Evolutionary conservation across 1,140 invertebrate genomes (phyloP), one percentile per base, ranked within the genome.

Genomic region (Portunus trituberculatus): DNA sequence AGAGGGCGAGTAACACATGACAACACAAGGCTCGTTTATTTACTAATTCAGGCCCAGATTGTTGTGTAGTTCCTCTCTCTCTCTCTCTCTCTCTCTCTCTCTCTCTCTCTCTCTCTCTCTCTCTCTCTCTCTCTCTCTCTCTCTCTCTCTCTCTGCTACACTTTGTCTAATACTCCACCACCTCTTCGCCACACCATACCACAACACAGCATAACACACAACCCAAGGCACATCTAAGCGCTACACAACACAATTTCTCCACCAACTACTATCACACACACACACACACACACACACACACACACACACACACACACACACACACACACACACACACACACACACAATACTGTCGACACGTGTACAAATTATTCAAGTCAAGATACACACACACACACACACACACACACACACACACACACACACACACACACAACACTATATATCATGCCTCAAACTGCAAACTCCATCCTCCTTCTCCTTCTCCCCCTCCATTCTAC

Each of bases 111-210:
- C 67, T 76, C 67, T n/a, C 67, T 76, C 67, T 76, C 67, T n/a
- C 67, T 76, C 67, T 76, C 67, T 59, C 52, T 59, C 67, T 76
- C 67, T 76, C 67, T n/a, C 59, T 76, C 59, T 76, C 59, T 52
- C 59, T 76, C 20, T 25, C 59, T 76, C 59, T 76, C 59, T 25
- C 59, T 76, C 59, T 10, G 7, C 20, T 1, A n/a, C 67, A n/a
- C n/a, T n/a, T n/a, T 76, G 10, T 76, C n/a, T 8, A 12, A 6
- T 6, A 39, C 39, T 39, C 39, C 6, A 39, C 39, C 39, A 39
- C 39, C 39, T 39, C 25, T n/a, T n/a, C 67, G 3, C 52, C 16
- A 20, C 52, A 59, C 52, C 10, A 59, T 10, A 59, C 1, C 52
- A 59, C 25, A 25, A 76, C 12, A 14, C 48, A 52, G 48, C 48